phyloP scores from a whole-genome alignment of 2,888 invertebrate genomes.

The Rotaria magnacalcarata region DNA sequence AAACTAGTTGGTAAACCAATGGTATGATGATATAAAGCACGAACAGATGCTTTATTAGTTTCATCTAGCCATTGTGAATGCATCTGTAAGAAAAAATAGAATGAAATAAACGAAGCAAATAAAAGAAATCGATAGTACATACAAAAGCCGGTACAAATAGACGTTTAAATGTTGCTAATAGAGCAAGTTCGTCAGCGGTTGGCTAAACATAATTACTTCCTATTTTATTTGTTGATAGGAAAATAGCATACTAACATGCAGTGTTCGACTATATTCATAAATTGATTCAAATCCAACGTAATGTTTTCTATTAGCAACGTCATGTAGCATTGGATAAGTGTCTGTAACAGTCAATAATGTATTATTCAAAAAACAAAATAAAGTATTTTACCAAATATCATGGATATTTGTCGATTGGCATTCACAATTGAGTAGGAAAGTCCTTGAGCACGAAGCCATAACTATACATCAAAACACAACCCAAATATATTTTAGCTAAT shows the following conservation, averaged over 20 bases:
- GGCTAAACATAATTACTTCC: not conserved
- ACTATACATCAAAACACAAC: not conserved
- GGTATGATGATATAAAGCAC: not conserved
- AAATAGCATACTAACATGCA: not conserved
- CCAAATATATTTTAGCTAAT: not conserved
- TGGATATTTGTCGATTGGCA: not conserved
- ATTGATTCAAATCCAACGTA: constrained; percentile 23
- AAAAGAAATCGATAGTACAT: not conserved
- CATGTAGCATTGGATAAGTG: not conserved
- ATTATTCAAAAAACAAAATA: not conserved
- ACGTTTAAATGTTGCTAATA: not conserved
- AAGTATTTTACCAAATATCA: not conserved
- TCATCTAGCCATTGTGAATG: constrained; percentile 15
- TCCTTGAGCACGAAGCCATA: constrained; percentile 26
- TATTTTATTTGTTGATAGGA: not conserved
- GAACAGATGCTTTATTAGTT: not conserved
- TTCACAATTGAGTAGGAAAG: not conserved
- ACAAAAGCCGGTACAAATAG: constrained; percentile 14
- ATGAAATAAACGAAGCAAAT: not conserved
- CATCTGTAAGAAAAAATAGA: not conserved
- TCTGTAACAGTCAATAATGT: not conserved
- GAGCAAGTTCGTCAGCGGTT: constrained; percentile 9
- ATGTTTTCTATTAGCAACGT: not conserved
- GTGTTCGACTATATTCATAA: not conserved
- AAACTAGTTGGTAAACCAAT: constrained; percentile 34